Percentiles rank a stretch among this genome's conserved stretches.
phyloP scores from a whole-genome alignment of 92 coral and sea anemone species.

The Blastomussa wellsi region DNA sequence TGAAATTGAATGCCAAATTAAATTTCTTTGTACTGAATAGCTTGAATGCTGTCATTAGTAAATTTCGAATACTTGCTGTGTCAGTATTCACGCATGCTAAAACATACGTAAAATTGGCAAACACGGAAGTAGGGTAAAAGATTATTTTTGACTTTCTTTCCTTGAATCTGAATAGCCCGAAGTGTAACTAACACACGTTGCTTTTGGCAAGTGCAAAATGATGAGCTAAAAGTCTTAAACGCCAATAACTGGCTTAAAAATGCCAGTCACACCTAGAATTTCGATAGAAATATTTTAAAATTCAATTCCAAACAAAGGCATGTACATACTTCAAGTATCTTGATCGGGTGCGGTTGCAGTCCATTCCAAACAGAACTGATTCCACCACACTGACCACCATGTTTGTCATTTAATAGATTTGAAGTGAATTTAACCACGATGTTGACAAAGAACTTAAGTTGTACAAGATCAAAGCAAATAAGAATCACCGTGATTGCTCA shows the following conservation, averaged over 20 bases:
- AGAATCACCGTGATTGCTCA: background rate
- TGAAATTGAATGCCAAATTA: background rate
- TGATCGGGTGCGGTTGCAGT: background rate
- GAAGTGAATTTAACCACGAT: background rate
- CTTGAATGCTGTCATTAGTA: background rate
- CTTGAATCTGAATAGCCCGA: background rate
- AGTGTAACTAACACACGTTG: background rate
- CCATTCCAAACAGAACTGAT: background rate
- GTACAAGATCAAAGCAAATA: background rate
- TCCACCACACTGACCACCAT: background rate
- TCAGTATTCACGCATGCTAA: background rate
- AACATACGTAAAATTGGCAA: background rate
- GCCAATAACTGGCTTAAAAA: background rate
- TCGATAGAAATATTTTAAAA: background rate
- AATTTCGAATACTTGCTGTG: background rate
- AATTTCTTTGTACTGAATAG: background rate
- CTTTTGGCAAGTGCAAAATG: background rate
- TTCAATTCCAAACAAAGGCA: background rate
- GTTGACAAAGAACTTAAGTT: background rate
- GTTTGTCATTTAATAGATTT: background rate
- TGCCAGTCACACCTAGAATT: background rate
- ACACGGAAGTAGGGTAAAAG: background rate
- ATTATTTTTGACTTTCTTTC: background rate
- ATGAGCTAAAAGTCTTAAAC: background rate
- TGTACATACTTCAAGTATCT: background rate